These are phyloP conservation scores for Scaptodrosophila latifasciaeformis DNA, from an alignment of 2,888 invertebrate genomes.

Conservation along the genomic window DNA sequence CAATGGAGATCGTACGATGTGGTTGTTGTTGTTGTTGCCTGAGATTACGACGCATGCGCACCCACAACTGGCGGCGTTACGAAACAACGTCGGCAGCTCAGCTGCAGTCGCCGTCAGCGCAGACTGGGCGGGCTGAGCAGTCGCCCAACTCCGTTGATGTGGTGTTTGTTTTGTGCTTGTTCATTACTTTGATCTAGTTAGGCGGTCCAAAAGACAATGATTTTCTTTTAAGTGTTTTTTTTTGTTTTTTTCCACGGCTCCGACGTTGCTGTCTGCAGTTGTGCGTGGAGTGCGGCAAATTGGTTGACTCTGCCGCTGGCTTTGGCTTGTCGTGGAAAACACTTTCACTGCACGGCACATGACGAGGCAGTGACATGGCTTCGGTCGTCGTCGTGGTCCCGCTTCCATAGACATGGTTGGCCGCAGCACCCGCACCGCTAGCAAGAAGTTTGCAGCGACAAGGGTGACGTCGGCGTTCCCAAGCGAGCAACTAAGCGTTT, in stretches of 20 bases:
- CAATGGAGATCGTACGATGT: slow-evolving; percentile 11
- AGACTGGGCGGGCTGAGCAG: neutral
- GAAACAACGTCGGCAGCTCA: slow-evolving; percentile 35
- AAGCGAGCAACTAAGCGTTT: slow-evolving; percentile 59
- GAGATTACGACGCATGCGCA: slow-evolving; percentile 51
- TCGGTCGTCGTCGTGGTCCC: slow-evolving; percentile 30
- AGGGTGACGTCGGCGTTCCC: too few species aligned
- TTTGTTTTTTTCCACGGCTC: slow-evolving; percentile 44
- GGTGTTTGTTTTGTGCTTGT: slow-evolving; percentile 42
- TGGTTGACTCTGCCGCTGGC: slow-evolving; percentile 16
- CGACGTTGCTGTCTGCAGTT: slow-evolving; percentile 22
- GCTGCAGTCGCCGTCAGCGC: neutral
- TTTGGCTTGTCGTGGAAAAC: slow-evolving; percentile 67
- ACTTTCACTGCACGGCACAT: slow-evolving; percentile 68
- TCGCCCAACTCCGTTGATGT: slow-evolving; percentile 14
- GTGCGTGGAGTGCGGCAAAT: slow-evolving; percentile 42
- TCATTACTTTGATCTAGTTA: slow-evolving; percentile 55
- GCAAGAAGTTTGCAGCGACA: too few species aligned
- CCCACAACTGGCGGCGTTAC: slow-evolving; percentile 45
- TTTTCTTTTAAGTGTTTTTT: slow-evolving; percentile 53
- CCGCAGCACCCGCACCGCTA: too few species aligned
- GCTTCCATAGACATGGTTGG: too few species aligned
- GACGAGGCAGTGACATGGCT: slow-evolving; percentile 63
- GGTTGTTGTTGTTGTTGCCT: neutral
- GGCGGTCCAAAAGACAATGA: slow-evolving; percentile 52